Base-by-base conservation (phyloP, 2,113 vertebrate species). In the Gasterosteus nipponicus region DNA sequence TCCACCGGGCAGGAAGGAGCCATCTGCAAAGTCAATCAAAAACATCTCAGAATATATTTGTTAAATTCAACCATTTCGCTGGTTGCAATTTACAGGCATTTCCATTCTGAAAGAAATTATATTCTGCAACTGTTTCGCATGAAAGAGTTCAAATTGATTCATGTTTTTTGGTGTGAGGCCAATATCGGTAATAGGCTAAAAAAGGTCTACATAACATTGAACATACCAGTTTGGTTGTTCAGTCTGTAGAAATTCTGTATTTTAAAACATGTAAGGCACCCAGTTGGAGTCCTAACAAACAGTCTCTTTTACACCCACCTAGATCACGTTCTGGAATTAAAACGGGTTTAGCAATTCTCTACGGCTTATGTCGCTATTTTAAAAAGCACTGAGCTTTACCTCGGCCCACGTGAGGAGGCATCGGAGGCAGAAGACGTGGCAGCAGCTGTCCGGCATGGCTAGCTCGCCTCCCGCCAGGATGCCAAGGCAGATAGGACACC, bases 381-480 rank as follows among this genome's bases (percentile, higher is more conserved):
- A 53, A 15, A 44, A 64, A 41, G 4, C 2, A 44, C 7, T n/a
- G 59, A 83, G 29, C 78, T 89, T 95, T 92, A 98, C 98, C 96
- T 99, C 95, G 79, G 97, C 96, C 98, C 97, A 99, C 19, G 95
- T 97, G 80, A 99, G 94, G 87, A 99, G 96, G 82, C 97, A 99
- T 83, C 93, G 81, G 73, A 98, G 90, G 90, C 98, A 99, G 93
- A 98, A 99, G 85, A 95, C 89, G 71, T 99, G 97, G 90, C 86
- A 95, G 93, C 98, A 99, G 89, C 91, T 95, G 91, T 98, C 96
- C 7, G 96, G 97, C 90, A 96, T 95, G 73, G 95, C 97, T 59
- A 95, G 89, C 87, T 98, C 96, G 39, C 94, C 92, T 22, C 93
- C 93, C 19, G 91, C 90, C 73, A 96, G 93, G 77, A 93, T 86